Base-by-base conservation (phyloP, 2,113 vertebrate species). In the Malurus cyaneus region DNA sequence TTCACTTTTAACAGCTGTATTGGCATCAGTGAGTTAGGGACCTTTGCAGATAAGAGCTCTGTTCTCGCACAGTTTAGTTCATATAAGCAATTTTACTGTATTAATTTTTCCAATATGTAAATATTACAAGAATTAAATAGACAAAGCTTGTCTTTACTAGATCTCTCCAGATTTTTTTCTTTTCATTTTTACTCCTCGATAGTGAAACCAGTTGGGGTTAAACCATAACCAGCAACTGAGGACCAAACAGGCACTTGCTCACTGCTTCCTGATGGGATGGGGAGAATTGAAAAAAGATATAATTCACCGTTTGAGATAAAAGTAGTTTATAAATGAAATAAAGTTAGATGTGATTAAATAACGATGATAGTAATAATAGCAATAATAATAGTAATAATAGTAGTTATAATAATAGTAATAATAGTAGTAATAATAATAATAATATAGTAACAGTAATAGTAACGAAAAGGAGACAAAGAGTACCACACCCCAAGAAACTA, bases 341-440 rank as follows among this genome's bases (percentile, higher is more conserved):
- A 46, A 44, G 10, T 29, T 25, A 66, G 66, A 66, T 31, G 21
- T 53, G 52, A 53, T 53, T 28, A 28, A 29, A 28, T n/a, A 23
- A 17, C 23, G 13, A 20, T n/a, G 28, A 1, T 26, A 12, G 17
- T 23, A 39, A 1, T 19, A 32, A 1, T 65, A 44, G 4, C 24
- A 28, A 6, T 24, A 11, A 18, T 34, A 18, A 31, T 49, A 24
- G 7, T 70, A 12, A 4, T 18, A 9, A 21, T 20, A 6, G 15
- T 25, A 32, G 39, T 10, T 21, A 6, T 26, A n/a, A 1, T 34
- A 71, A 7, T 41, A 29, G 9, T 23, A 11, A 14, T 44, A 18
- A 31, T 39, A 24, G 7, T 70, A 12, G 4, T 18, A 9, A 21
- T 20, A 6, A 19, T 25, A 32, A 39, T 57, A 28, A 29, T 29